Conservation (phyloP, 2,888 invertebrate species). For the Polymixis lichenea region DNA sequence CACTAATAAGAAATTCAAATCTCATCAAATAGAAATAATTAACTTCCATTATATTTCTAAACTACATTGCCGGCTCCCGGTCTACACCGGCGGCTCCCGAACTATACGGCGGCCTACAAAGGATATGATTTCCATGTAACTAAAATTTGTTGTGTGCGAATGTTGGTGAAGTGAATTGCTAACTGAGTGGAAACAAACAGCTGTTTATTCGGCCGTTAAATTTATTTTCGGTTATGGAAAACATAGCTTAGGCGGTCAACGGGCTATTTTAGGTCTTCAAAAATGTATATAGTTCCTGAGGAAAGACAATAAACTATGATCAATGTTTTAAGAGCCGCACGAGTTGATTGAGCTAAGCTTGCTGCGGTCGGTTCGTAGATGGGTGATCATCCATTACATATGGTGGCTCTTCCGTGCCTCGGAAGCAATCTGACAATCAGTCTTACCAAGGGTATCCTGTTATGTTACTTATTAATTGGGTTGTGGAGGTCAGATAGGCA, state of each 20-base stretch:
- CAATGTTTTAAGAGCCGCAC: too few species aligned
- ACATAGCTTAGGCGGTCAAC: conserved; percentile 1
- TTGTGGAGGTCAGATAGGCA: too few species aligned
- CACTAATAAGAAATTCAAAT: not conserved
- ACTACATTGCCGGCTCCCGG: conserved; percentile 3
- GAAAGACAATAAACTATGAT: too few species aligned
- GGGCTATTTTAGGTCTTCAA: not conserved
- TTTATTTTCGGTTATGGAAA: conserved; percentile 47
- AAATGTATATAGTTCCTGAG: too few species aligned
- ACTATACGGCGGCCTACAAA: conserved; percentile 60
- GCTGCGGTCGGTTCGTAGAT: too few species aligned
- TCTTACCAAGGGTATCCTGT: too few species aligned
- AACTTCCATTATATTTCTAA: not conserved
- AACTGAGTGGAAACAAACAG: conserved; percentile 49
- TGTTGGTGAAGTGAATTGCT: conserved; percentile 63
- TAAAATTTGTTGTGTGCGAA: conserved; percentile 72
- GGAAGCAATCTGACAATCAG: too few species aligned
- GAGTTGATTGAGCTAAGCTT: too few species aligned
- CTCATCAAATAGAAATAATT: not conserved
- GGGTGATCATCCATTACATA: too few species aligned
- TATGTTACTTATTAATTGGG: too few species aligned
- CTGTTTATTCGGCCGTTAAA: conserved; percentile 32
- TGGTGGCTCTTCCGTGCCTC: too few species aligned
- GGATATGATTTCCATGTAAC: conserved; percentile 69
- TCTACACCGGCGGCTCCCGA: conserved; percentile 27